Conservation (phyloP, 2,888 invertebrate genomes). For the Tricholauxania praeusta region DNA sequence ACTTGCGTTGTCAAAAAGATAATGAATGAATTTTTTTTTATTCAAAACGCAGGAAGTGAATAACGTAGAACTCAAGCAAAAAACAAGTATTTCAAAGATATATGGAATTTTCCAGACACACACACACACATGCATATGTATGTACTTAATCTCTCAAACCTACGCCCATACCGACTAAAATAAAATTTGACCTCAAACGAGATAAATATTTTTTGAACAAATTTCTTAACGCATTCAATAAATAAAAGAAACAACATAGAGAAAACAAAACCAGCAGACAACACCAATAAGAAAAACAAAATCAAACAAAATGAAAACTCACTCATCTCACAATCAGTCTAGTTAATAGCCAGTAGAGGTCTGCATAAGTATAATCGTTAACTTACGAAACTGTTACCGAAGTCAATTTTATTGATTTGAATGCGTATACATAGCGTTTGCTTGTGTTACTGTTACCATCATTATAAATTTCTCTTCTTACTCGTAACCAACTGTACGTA, state of each 20-base stretch:
- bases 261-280: conserved; percentile 2
- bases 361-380: too few relatives aligned
- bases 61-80: not conserved
- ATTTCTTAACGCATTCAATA: conserved; percentile 23
- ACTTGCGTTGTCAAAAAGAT: conserved; percentile 5
- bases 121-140: too few relatives aligned
- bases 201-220: conserved; percentile 15
- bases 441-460: too few relatives aligned
- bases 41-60: not conserved
- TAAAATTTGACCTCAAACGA: conserved; percentile 14
- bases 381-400: too few relatives aligned
- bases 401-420: too few relatives aligned
- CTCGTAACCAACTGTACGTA: too few relatives aligned
- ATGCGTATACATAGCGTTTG: too few relatives aligned
- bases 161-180: too few relatives aligned
- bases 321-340: not conserved
- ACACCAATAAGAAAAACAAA: not conserved
- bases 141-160: too few relatives aligned
- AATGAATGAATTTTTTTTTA: conserved; percentile 2
- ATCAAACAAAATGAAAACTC: not conserved
- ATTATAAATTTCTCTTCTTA: too few relatives aligned
- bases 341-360: not conserved
- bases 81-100: conserved; percentile 19
- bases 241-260: not conserved
- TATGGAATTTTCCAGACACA: conserved; percentile 15